These are phyloP conservation scores for Atta texana DNA, from an alignment of 1,140 invertebrate species.

Conservation along the genomic window DNA sequence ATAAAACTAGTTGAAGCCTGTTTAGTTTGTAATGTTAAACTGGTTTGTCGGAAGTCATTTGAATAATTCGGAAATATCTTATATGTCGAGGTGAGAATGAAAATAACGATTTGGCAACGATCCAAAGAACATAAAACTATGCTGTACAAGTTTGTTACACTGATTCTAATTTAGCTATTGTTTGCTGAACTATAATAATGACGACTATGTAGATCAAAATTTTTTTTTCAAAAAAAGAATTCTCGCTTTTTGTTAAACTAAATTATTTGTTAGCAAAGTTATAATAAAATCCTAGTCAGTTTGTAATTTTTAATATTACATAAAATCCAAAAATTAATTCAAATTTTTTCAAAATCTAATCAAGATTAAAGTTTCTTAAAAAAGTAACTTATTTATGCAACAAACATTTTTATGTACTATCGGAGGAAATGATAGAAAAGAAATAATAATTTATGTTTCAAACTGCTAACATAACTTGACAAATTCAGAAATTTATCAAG, in stretches of 20 bases:
- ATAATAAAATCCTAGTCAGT: not conserved
- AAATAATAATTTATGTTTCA: not conserved
- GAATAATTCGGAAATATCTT: constrained; percentile 49
- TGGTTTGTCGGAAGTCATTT: constrained; percentile 14
- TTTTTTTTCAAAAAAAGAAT: not conserved
- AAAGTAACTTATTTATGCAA: not conserved
- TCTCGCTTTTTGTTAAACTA: not conserved
- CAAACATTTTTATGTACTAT: not conserved
- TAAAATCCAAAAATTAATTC: not conserved
- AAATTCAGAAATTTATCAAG: too few species aligned
- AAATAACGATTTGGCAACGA: constrained; percentile 32
- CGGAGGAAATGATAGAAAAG: not conserved
- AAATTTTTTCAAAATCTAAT: not conserved
- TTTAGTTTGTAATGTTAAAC: constrained; percentile 1
- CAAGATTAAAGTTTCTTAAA: not conserved
- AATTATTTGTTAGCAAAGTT: not conserved
- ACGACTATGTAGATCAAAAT: not conserved
- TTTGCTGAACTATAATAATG: not conserved
- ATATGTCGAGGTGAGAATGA: not conserved
- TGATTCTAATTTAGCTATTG: not conserved
- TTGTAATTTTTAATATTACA: not conserved
- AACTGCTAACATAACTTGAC: too few species aligned
- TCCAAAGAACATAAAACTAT: constrained; percentile 25
- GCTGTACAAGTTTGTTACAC: not conserved
- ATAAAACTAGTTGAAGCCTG: not conserved